Base-by-base conservation (phyloP, 2,888 invertebrate genomes). In the Xestia sexstrigata region DNA sequence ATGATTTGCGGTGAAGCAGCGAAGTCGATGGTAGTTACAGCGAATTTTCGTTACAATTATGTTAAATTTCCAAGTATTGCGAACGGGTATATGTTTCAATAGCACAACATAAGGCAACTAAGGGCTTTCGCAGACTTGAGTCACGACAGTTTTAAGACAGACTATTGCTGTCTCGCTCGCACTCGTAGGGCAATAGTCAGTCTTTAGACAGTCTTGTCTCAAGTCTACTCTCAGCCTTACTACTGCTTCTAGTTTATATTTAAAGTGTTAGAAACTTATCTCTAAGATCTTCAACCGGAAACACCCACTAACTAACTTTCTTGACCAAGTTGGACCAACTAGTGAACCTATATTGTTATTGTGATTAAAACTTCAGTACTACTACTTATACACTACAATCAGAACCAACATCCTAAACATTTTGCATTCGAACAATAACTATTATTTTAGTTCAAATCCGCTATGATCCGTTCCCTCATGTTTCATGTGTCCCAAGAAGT, bases 401-500 rank as follows among this genome's bases (percentile, higher is more conserved):
- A 39, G 15, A 26, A 11, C 26, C 0, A 55, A 30, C 3, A 63
- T 7, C n/a, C 20, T 23, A 26, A 60, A 67, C 15, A 13, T 35
- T 20, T 58, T 15, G 15, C 49, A 60, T 49, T 26, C 23, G 45
- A 71, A 68, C 49, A 72, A 65, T 72, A 42, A 58, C 1, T n/a
- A 65, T 65, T 42, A 35, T 74, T 83, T 17, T 52, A 47, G 35
- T 55, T 45, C 60, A 52, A 76, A 70, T 65, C 69, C 69, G n/a
- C 35, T 62, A 42, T 77, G 70, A 81, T 75, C 74, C 63, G 39
- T 52, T 80, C 35, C 58, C 45, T 23, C 58, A 67, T 73, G 72
- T 72, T 70, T 74, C 75, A 76, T 69, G 67, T 69, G n/a, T 60
- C 79, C 71, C 17, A 66, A 81, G 67, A 75, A 88, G 70, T 89